These are phyloP conservation scores for Myzus persicae DNA, from an alignment of 1,140 invertebrate species.

Conservation along the genomic window DNA sequence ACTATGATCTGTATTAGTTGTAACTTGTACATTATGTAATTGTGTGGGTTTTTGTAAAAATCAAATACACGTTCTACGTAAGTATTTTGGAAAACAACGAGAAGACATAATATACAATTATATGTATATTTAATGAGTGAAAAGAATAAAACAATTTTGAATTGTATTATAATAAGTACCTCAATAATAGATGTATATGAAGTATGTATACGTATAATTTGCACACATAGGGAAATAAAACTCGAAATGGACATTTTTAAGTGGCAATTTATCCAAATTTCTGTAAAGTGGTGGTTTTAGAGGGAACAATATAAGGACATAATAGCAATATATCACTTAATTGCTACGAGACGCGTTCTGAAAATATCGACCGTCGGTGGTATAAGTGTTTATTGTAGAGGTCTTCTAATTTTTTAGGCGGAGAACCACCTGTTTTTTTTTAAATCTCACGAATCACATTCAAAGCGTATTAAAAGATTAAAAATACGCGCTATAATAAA, in stretches of 20 bases:
- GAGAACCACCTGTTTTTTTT: background rate
- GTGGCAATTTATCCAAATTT: background rate
- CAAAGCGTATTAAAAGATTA: background rate
- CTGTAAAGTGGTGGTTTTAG: background rate
- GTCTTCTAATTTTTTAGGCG: background rate
- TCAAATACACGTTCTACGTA: background rate
- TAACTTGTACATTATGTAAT: constrained; percentile 19
- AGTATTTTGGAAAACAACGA: background rate
- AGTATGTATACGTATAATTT: too few species aligned
- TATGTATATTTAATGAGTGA: too few species aligned
- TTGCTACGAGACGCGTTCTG: background rate
- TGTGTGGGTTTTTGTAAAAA: constrained; percentile 18
- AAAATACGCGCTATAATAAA: background rate
- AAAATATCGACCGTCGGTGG: background rate
- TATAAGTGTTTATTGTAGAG: background rate
- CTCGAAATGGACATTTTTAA: background rate
- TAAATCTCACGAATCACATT: background rate
- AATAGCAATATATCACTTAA: background rate
- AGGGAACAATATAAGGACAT: background rate
- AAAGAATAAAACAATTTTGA: too few species aligned
- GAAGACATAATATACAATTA: background rate
- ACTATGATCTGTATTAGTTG: background rate
- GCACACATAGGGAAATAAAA: too few species aligned
- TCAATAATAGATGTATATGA: too few species aligned
- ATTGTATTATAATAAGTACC: too few species aligned